Evolutionary conservation across 2,113 vertebrate species (phyloP), one percentile per base, ranked within the genome.

Genomic region (Lepisosteus osseus): DNA sequence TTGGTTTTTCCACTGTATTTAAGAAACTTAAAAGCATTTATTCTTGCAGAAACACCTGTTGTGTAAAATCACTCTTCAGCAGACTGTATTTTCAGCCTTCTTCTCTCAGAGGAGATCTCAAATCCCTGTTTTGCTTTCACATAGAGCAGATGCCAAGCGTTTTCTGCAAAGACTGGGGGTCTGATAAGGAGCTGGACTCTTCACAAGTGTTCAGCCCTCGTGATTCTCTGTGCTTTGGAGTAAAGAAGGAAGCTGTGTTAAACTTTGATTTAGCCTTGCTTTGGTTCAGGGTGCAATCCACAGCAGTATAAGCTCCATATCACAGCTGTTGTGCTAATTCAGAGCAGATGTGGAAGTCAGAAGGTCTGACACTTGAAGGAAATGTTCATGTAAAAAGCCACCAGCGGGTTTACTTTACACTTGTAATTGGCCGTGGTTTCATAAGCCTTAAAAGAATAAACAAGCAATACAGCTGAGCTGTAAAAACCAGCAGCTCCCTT

Each of bases 281-380:
- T 51, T 5, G 47, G 9, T 59, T 59, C 14, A 13, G n/a, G 57
- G 57, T 59, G 57, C 9, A 83, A 84, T 80, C 85, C 79, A 71
- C 76, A 67, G 79, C 82, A 83, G 73, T 75, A 81, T 62, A 84
- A 87, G 86, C 84, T 89, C 83, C 80, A 85, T 82, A 41, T 29
- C 69, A 82, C 90, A 93, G 89, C 87, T 92, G 88, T 77, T 83
- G 69, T 79, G 76, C 76, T 86, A 89, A 92, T 82, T 83, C 79
- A 83, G 86, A 89, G 76, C 87, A 91, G 86, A 90, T 90, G 86
- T 86, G 78, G 83, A 83, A 87, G 86, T 83, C 83, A 90, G 80
- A 65, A 85, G 84, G 81, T 88, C 84, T 91, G 83, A 82, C 85
- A 85, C 82, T 85, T 82, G 81, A 80, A 86, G 79, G 82, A 85